Percentiles rank a stretch among this genome's conserved stretches.
Evolutionary conservation across 2,888 invertebrate species (phyloP).

Genomic region (Schizaphis graminum): DNA sequence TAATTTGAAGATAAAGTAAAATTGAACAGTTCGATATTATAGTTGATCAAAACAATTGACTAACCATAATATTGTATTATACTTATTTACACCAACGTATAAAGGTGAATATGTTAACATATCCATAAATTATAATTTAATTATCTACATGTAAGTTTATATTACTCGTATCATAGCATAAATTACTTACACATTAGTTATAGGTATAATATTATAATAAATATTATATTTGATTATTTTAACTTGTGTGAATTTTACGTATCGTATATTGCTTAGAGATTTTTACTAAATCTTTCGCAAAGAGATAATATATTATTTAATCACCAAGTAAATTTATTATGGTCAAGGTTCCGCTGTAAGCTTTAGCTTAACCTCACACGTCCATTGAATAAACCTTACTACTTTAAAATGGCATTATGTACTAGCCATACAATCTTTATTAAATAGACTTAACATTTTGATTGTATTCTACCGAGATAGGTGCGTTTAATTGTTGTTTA

Average conservation of each 20-base stretch:
- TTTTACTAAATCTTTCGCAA: slow-evolving; percentile 7
- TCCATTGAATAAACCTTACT: background rate
- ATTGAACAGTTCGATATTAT: background rate
- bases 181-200: too few relatives aligned
- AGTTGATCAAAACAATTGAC: background rate
- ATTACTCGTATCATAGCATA: too few relatives aligned
- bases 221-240: background rate
- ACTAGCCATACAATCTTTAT: background rate
- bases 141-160: background rate
- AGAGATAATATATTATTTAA: background rate
- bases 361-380: background rate
- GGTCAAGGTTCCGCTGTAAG: slow-evolving; percentile 3
- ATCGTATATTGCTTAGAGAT: background rate
- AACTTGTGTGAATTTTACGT: background rate
- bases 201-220: background rate
- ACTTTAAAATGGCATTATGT: background rate
- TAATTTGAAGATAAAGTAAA: background rate
- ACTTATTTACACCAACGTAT: background rate
- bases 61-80: background rate
- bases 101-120: background rate
- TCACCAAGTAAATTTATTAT: background rate
- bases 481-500: background rate
- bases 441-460: background rate
- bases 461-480: background rate
- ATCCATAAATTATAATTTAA: background rate